Base-by-base conservation (phyloP, 2,888 invertebrate genomes). In the Agriopis leucophaearia region DNA sequence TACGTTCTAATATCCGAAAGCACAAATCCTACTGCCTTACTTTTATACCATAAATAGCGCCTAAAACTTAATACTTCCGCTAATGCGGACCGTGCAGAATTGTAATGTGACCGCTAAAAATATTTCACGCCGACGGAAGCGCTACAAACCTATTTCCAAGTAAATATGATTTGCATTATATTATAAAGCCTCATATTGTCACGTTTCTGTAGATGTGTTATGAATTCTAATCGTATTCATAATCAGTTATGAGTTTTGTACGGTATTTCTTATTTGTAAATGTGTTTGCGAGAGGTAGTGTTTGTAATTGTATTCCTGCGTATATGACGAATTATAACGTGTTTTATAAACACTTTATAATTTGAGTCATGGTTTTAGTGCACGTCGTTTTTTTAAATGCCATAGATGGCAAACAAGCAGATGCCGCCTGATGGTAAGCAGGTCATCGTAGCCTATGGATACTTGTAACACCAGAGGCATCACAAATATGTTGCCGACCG, bases 91-190 rank as follows among this genome's bases (percentile, higher is more conserved):
- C 62, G 56, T 13, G 48, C 42, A 45, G 73, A 70, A 74, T 74
- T 16, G 35, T 64, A 69, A 73, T 69, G 58, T 16, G 66, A 56
- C 64, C 60, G 58, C 35, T 58, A 52, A 59, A 62, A 60, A 58
- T 67, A 69, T 69, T 65, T 67, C 12, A 64, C 62, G 42, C 51
- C 55, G 63, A 58, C 71, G 71, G 73, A 73, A 73, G 75, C 66
- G 54, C 70, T 65, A 66, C 57, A 70, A 66, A 76, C 74, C 74
- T 69, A 71, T 71, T 70, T 62, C 35, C 47, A 64, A 60, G 15
- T 66, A 45, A 18, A 35, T 44, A 45, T 62, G 12, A 68, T 67
- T 63, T 9, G 51, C 52, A 69, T 71, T 58, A 10, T 66, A 62
- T 70, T 66, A 66, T 27, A 15, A 61, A 15, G 50, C 40, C 36